Evolutionary conservation across 2,113 vertebrate genomes (phyloP).

Genomic region (Mesembrinibis cayennensis): DNA sequence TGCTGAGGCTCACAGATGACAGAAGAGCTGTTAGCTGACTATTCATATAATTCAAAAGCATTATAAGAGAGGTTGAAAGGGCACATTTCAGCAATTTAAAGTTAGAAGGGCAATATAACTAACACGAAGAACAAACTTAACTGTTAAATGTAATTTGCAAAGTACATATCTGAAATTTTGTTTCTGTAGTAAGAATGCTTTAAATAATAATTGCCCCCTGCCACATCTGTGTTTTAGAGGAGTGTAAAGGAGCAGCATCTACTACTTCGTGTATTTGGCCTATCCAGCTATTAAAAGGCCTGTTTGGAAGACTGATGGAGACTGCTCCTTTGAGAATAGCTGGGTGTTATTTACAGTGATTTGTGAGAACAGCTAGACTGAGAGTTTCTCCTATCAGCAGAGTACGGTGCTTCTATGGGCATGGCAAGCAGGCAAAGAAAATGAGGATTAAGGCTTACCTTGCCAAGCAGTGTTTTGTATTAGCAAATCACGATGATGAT

Average conservation of each 20-base stretch:
- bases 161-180: not conserved
- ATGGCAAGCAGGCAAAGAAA: not conserved
- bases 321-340: not conserved
- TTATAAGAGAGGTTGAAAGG: not conserved
- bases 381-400: not conserved
- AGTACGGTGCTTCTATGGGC: not conserved
- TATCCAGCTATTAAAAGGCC: not conserved
- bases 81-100: not conserved
- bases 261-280: not conserved
- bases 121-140: not conserved
- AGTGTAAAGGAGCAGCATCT: not conserved
- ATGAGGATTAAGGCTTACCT: not conserved
- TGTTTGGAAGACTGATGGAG: not conserved
- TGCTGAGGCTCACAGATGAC: not conserved
- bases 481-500: not conserved
- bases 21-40: not conserved
- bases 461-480: not conserved
- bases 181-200: not conserved
- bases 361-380: not conserved
- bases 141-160: not conserved
- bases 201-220: not conserved
- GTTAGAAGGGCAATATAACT: not conserved
- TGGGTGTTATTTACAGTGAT: not conserved
- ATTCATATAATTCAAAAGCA: not conserved
- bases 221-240: not conserved